Percentiles rank a stretch among this genome's conserved stretches.
These are phyloP conservation scores for Bucco capensis DNA, from an alignment of 2,113 vertebrate genomes.

Conservation along the genomic window DNA sequence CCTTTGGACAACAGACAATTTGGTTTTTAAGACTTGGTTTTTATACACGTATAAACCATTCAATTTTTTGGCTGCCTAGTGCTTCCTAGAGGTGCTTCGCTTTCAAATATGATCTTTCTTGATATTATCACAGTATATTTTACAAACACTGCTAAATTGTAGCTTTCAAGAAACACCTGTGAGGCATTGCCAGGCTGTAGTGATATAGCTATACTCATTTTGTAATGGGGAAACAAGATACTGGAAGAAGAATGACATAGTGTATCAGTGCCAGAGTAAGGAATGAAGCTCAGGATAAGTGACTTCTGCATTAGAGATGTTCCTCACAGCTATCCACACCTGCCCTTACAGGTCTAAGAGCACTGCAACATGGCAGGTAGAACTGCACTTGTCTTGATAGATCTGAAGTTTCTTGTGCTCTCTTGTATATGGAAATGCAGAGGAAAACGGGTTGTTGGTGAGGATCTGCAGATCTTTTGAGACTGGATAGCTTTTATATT, in stretches of 20 bases:
- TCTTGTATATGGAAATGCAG: background rate
- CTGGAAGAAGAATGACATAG: background rate
- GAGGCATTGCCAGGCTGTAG: background rate
- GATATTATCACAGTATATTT: background rate
- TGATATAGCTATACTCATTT: background rate
- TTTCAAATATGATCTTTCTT: background rate
- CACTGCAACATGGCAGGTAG: background rate
- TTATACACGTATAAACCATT: background rate
- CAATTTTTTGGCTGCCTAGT: background rate
- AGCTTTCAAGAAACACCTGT: background rate
- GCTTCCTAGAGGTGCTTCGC: background rate
- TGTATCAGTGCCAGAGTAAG: background rate
- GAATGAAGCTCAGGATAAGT: background rate
- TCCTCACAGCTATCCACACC: background rate
- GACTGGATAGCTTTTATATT: background rate
- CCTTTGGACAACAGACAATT: background rate
- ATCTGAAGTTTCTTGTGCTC: background rate
- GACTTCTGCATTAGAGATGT: background rate
- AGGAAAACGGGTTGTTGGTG: background rate
- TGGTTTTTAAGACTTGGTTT: background rate
- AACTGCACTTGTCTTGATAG: background rate
- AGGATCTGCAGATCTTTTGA: background rate
- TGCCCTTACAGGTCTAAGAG: background rate
- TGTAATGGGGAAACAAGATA: background rate
- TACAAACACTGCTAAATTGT: background rate